phyloP scores from a whole-genome alignment of 2,888 invertebrate species.

The Agriotes lineatus region DNA sequence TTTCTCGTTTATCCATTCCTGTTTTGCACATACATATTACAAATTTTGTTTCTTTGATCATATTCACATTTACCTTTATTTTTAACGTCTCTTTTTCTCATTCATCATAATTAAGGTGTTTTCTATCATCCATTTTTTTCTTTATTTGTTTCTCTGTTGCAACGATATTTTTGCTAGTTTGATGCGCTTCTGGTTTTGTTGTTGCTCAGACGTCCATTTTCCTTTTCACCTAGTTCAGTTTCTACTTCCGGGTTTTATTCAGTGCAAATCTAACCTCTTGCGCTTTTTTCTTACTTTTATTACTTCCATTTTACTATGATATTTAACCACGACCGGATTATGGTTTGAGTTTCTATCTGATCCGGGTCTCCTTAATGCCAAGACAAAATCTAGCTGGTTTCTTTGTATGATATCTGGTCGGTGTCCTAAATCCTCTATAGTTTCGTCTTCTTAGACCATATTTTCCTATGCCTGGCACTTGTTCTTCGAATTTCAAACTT shows the following conservation, averaged over 20 bases:
- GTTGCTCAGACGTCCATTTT: not conserved
- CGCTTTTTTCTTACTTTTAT: not conserved
- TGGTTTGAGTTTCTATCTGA: not conserved
- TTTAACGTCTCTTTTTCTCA: not conserved
- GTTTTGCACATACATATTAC: not conserved
- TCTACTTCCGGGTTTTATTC: not conserved
- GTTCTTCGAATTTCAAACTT: no score
- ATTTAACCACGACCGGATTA: not conserved
- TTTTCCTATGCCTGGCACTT: no score
- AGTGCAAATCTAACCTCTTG: not conserved
- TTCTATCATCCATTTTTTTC: not conserved
- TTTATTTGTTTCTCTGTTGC: not conserved
- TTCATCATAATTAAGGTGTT: not conserved
- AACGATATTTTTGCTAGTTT: not conserved
- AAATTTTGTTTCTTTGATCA: not conserved
- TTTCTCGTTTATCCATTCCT: not conserved
- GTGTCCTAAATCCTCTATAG: no score
- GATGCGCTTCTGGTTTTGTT: not conserved
- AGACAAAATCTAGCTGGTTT: not conserved
- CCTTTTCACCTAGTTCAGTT: not conserved
- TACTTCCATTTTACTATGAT: not conserved
- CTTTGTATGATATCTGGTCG: not conserved
- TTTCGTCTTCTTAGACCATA: no score
- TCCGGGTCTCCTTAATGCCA: not conserved
- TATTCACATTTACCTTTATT: not conserved